A percentile compares a stretch with the other conserved stretches of the same genome.
Conservation (phyloP, 1,140 invertebrate species). For the Chironomus striatipennis region DNA sequence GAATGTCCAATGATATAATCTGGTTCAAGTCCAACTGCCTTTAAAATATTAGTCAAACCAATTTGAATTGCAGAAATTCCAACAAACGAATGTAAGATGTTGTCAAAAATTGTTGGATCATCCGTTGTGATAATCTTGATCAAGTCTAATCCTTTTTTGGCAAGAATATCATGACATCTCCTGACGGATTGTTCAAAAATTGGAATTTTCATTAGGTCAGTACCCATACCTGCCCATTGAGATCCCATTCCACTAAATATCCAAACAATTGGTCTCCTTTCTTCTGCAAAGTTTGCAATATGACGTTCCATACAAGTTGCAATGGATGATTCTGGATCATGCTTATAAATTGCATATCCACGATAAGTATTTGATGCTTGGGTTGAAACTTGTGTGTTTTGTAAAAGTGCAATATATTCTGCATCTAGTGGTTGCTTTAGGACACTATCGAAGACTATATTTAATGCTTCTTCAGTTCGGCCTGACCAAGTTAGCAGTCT, state of each 20-base stretch:
- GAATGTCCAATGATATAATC: constrained; percentile 95
- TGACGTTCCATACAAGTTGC: constrained; percentile 37
- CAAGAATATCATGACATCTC: constrained; percentile 63
- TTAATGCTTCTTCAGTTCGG: too few species aligned
- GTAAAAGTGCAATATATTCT: too few species aligned
- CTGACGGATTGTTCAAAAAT: constrained; percentile 69
- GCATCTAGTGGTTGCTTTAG: too few species aligned
- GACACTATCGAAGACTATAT: too few species aligned
- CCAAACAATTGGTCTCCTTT: too few species aligned
- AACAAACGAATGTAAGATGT: constrained; percentile 82
- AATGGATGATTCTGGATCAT: too few species aligned
- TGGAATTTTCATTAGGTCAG: too few species aligned
- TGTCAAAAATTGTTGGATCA: constrained; percentile 65
- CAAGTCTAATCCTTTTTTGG: constrained; percentile 70
- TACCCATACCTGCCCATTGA: too few species aligned
- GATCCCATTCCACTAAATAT: constrained; percentile 44
- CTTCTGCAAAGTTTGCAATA: constrained; percentile 47
- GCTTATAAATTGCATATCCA: constrained; percentile 50
- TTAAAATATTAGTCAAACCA: constrained; percentile 80
- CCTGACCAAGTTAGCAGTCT: constrained; percentile 66
- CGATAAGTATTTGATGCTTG: constrained; percentile 62
- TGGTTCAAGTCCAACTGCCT: too few species aligned
- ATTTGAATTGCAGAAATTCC: constrained; percentile 93
- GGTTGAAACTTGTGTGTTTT: constrained; percentile 57
- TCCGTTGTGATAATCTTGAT: constrained; percentile 71